phyloP scores from a whole-genome alignment of 2,797 vertebrate species.

The Apodemus agrarius region DNA sequence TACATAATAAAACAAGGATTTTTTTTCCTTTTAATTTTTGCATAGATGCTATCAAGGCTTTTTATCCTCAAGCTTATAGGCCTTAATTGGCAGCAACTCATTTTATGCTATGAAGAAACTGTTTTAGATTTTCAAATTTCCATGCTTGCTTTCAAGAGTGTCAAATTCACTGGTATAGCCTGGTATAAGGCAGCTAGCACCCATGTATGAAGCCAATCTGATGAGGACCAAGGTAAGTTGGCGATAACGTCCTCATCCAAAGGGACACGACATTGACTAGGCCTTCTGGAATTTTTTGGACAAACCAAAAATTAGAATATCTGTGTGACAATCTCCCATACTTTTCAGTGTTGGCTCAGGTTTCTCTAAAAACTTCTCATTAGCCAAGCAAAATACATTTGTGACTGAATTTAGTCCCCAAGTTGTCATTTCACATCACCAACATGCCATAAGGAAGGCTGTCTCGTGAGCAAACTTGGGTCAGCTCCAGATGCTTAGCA shows the following conservation, averaged over 20 bases:
- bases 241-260: background rate
- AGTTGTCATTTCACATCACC: background rate
- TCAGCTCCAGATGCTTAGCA: background rate
- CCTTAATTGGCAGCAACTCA: background rate
- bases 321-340: background rate
- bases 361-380: constrained; percentile 25
- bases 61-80: background rate
- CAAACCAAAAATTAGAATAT: constrained; percentile 3
- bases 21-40: background rate
- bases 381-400: constrained; percentile 24
- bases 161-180: background rate
- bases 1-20: too few relatives aligned
- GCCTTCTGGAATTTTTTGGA: background rate
- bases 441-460: background rate
- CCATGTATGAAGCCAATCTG: background rate
- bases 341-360: constrained; percentile 22
- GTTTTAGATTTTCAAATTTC: background rate
- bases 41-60: background rate
- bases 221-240: background rate
- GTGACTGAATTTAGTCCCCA: background rate
- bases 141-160: background rate
- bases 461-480: too few relatives aligned
- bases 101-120: constrained; percentile 12
- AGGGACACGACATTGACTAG: background rate
- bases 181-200: background rate